phyloP scores from a whole-genome alignment of 2,888 invertebrate genomes.

The Eubasilissa splendida region DNA sequence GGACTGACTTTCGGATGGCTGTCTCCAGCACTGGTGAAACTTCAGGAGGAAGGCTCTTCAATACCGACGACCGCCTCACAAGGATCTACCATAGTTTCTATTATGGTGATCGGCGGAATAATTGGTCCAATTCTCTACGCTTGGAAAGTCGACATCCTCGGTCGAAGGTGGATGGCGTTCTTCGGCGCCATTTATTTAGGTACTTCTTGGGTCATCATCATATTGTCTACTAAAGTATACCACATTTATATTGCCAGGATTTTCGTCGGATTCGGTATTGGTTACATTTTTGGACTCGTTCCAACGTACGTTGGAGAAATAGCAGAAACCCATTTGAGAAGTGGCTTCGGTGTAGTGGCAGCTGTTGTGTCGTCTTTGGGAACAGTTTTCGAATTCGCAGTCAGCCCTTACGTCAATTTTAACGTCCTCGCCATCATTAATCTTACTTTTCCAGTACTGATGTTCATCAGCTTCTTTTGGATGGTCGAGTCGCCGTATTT shows the following conservation, averaged over 20 bases:
- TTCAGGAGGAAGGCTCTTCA: constrained; percentile 38
- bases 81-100: constrained; percentile 39
- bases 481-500: constrained; percentile 58
- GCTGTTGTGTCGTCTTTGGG: constrained; percentile 37
- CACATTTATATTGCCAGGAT: constrained; percentile 42
- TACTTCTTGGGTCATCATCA: constrained; percentile 36
- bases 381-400: constrained; percentile 41
- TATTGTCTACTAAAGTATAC: constrained; percentile 41
- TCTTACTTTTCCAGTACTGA: constrained; percentile 50
- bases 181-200: constrained; percentile 26
- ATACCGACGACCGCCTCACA: constrained; percentile 37
- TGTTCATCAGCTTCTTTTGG: constrained; percentile 52
- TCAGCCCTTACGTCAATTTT: constrained; percentile 49
- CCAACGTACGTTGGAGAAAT: constrained; percentile 55
- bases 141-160: constrained; percentile 35
- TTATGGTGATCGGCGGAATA: constrained; percentile 38
- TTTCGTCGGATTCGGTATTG: constrained; percentile 35
- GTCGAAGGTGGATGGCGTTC: constrained; percentile 44
- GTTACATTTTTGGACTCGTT: constrained; percentile 33
- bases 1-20: constrained; percentile 42
- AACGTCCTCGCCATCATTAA: constrained; percentile 22
- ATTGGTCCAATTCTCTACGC: constrained; percentile 39
- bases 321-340: constrained; percentile 49
- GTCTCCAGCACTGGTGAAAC: constrained; percentile 39
- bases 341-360: constrained; percentile 37